These are phyloP conservation scores for Hirtodrosophila duncani DNA, from an alignment of 2,888 invertebrate genomes.

Conservation along the genomic window DNA sequence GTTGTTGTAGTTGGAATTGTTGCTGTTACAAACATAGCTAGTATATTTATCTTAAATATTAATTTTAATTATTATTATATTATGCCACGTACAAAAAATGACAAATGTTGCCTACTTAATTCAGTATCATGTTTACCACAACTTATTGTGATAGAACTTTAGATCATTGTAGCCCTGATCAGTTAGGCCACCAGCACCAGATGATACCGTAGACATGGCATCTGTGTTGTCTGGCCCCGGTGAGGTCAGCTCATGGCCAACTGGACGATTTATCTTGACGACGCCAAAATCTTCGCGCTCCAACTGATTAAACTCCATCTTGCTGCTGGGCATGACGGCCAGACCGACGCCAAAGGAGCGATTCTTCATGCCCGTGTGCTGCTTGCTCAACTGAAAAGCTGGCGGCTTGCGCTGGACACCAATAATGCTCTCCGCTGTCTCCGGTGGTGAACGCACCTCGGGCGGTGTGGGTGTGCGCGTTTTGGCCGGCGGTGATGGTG, in stretches of 20 bases:
- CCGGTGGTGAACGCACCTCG: constrained; percentile 44
- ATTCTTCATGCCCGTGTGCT: constrained; percentile 78
- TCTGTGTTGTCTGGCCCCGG: constrained; percentile 72
- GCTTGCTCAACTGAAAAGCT: constrained; percentile 75
- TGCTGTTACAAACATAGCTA: constrained; percentile 25
- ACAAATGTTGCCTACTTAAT: constrained; percentile 33
- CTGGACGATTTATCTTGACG: constrained; percentile 75
- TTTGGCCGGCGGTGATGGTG: constrained; percentile 37
- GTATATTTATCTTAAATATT: constrained; percentile 44
- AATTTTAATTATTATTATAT: constrained; percentile 39
- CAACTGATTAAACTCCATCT: constrained; percentile 78
- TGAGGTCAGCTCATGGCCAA: constrained; percentile 62
- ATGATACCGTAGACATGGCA: constrained; percentile 74
- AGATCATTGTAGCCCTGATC: constrained; percentile 86
- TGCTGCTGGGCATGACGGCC: constrained; percentile 76
- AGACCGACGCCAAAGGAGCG: constrained; percentile 77
- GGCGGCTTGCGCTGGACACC: constrained; percentile 64
- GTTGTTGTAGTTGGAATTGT: constrained; percentile 16
- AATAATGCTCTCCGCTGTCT: constrained; percentile 50
- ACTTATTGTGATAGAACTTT: constrained; percentile 87
- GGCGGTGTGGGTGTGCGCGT: constrained; percentile 44
- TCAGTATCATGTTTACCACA: constrained; percentile 81
- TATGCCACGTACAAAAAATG: constrained; percentile 53
- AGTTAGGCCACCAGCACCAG: constrained; percentile 80
- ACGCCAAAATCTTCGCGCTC: constrained; percentile 76